phyloP scores from a whole-genome alignment of 2,888 invertebrate species.

The Eilema griseolum region DNA sequence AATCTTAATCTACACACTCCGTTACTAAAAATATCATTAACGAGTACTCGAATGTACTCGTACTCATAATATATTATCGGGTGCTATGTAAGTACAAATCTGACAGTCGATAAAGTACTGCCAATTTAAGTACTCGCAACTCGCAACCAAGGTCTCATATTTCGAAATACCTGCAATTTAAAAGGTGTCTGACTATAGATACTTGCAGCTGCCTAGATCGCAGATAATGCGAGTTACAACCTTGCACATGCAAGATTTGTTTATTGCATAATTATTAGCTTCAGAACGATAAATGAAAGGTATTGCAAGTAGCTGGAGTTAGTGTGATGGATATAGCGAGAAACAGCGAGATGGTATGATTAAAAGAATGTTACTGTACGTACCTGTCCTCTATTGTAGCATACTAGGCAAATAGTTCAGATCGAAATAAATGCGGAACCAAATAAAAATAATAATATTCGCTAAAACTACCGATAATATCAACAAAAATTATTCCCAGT shows the following conservation, averaged over 20 bases:
- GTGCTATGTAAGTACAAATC: background rate
- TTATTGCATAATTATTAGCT: constrained; percentile 37
- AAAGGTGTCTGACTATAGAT: constrained; percentile 34
- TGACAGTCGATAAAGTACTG: background rate
- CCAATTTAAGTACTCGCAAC: constrained; percentile 24
- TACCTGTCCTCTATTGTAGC: no score
- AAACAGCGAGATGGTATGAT: background rate
- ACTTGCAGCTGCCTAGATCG: constrained; percentile 26
- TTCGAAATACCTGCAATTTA: constrained; percentile 39
- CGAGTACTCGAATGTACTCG: background rate
- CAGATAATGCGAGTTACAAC: constrained; percentile 25
- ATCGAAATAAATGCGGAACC: no score
- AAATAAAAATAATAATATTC: no score
- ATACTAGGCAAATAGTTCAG: no score
- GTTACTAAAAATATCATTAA: background rate
- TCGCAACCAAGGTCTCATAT: constrained; percentile 33
- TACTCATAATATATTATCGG: background rate
- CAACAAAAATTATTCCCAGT: no score
- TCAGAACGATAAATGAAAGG: background rate
- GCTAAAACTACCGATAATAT: no score
- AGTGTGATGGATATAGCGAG: background rate
- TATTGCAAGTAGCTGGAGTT: background rate
- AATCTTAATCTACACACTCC: background rate
- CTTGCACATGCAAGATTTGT: constrained; percentile 18
- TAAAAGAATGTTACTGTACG: no score